Percentiles rank a stretch among this genome's conserved stretches.
Evolutionary conservation across 2,113 vertebrate genomes (phyloP).

Genomic region (Athene noctua): DNA sequence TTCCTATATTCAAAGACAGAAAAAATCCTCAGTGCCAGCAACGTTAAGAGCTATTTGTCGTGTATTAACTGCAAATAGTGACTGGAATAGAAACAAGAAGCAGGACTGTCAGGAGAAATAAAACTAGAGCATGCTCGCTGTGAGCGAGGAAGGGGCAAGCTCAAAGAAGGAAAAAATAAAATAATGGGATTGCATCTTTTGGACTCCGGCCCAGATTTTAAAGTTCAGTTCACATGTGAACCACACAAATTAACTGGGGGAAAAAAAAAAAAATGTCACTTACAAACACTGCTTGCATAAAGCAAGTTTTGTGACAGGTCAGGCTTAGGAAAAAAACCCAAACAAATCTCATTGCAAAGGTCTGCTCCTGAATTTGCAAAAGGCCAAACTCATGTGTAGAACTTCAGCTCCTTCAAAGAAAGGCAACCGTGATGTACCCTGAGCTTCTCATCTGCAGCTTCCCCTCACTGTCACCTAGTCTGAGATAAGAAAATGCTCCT

Average conservation of each 20-base stretch:
- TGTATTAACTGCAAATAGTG: neutral
- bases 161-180: neutral
- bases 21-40: neutral
- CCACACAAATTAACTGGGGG: fast-evolving
- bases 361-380: neutral
- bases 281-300: neutral
- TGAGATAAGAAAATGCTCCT: neutral
- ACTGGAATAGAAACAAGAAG: neutral
- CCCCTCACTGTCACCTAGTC: neutral
- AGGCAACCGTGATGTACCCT: fast-evolving
- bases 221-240: neutral
- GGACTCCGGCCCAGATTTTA: neutral
- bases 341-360: fast-evolving
- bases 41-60: fast-evolving
- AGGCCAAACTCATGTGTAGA: fast-evolving
- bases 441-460: neutral
- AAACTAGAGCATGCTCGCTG: neutral
- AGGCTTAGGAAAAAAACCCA: neutral
- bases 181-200: neutral
- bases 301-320: neutral
- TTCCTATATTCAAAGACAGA: neutral
- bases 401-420: neutral
- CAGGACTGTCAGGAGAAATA: neutral
- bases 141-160: neutral
- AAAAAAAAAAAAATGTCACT: neutral